These are phyloP conservation scores for Brenthis ino DNA, from an alignment of 2,888 invertebrate genomes.

Conservation along the genomic window DNA sequence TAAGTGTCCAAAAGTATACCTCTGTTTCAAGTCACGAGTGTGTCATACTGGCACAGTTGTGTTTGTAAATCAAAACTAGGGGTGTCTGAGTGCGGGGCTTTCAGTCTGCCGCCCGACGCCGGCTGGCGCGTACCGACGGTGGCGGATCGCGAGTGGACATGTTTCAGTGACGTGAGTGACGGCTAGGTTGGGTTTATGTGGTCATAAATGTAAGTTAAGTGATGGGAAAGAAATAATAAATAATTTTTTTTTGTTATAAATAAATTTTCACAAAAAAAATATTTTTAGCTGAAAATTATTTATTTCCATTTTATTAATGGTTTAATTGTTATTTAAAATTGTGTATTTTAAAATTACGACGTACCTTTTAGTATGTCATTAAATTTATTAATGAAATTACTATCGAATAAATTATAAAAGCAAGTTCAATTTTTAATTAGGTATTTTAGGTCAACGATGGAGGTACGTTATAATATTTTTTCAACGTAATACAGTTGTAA, in stretches of 20 bases:
- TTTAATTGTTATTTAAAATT: too few species aligned
- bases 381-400: too few species aligned
- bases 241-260: background rate
- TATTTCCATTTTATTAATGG: too few species aligned
- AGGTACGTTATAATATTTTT: too few species aligned
- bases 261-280: background rate
- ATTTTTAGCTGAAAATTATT: background rate
- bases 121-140: conserved; percentile 42
- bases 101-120: conserved; percentile 68
- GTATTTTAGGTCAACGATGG: too few species aligned
- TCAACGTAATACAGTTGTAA: too few species aligned
- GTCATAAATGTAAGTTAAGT: conserved; percentile 13
- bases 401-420: too few species aligned
- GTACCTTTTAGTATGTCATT: too few species aligned
- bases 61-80: conserved; percentile 30
- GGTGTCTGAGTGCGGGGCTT: conserved; percentile 45
- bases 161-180: conserved; percentile 33
- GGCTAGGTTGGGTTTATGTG: conserved; percentile 10
- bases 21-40: background rate
- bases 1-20: background rate
- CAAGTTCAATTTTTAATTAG: too few species aligned
- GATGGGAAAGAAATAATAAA: background rate
- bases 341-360: too few species aligned
- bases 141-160: conserved; percentile 35
- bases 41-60: conserved; percentile 18